phyloP scores from a whole-genome alignment of 1,140 invertebrate genomes.

The Daktulosphaira vitifoliae region DNA sequence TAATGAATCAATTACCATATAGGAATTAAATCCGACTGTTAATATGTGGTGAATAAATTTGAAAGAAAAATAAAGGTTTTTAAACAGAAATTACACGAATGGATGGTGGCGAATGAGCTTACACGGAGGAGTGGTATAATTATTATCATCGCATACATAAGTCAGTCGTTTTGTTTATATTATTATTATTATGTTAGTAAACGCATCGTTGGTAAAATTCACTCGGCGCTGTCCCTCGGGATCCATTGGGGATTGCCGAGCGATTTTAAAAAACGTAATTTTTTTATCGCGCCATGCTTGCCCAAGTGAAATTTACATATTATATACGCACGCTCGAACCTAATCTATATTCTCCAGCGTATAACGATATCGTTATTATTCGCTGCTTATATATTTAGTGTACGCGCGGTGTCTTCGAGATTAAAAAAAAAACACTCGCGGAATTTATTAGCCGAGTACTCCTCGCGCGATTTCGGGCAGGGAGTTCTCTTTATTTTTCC shows the following conservation, averaged over 20 bases:
- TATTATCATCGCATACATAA: too few species aligned
- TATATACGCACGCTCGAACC: neutral
- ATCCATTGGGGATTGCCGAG: neutral
- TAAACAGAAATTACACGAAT: too few species aligned
- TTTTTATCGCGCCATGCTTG: constrained; percentile 29
- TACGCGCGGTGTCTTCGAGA: constrained; percentile 21
- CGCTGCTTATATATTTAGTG: neutral
- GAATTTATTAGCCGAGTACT: constrained; percentile 10
- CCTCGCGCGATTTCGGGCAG: neutral
- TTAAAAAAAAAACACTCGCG: constrained; percentile 14
- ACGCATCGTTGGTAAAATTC: constrained; percentile 3
- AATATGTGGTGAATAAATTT: too few species aligned
- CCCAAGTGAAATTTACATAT: constrained; percentile 29
- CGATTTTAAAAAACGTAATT: constrained; percentile 14
- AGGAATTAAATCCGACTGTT: too few species aligned
- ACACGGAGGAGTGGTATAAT: too few species aligned
- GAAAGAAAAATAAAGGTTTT: too few species aligned
- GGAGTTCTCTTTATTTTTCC: constrained; percentile 25
- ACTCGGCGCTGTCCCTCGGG: constrained; percentile 3
- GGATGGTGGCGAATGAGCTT: too few species aligned
- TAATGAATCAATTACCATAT: too few species aligned
- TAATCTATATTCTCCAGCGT: constrained; percentile 16
- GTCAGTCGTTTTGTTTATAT: neutral
- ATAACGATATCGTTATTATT: constrained; percentile 31
- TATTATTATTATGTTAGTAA: constrained; percentile 14